Evolutionary conservation across 2,113 vertebrate genomes (phyloP), one percentile per base, ranked within the genome.

Genomic region (Nanorana parkeri): DNA sequence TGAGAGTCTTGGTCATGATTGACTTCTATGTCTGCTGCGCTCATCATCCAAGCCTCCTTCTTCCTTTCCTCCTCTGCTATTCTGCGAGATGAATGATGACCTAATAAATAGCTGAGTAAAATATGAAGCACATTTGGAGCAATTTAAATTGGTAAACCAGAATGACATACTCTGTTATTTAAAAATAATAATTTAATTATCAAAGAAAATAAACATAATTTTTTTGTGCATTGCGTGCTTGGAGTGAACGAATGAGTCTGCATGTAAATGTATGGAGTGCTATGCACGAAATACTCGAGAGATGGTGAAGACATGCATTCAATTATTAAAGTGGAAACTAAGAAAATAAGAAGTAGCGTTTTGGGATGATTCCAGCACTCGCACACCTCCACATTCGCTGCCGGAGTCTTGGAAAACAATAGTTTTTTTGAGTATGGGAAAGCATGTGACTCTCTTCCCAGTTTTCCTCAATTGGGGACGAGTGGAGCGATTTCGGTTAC

Each of bases 1-100:
- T 29, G 24, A 78, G 77, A 51, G 76, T 2, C 41, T 65, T 64
- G 10, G 55, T 67, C 76, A 65, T 66, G 29, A 47, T 47, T 77
- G 77, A 56, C 47, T 78, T 36, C 21, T 36, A 68, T 67, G 77
- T 67, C 28, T 20, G 51, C 23, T 17, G 23, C 61, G 3, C 51
- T 78, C 26, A 67, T 56, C 63, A 67, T 21, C 41, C 16, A 65
- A 47, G 29, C 21, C 15, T 51, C 56, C 76, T 67, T 28, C 23
- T 52, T n/a, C 47, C 6, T 10, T 5, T 16, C 41, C 51, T 54
- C 51, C 63, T 20, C 23, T 13, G 19, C 19, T 51, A 4, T 32
- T 67, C 26, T 51, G 26, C 52, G 20, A 5, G 54, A n/a, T 24
- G 24, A 16, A 29, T 19, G 13, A 74, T 74, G 28, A 58, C 6